Conservation (phyloP, 2,888 invertebrate genomes). For the Smittia aterrima region DNA sequence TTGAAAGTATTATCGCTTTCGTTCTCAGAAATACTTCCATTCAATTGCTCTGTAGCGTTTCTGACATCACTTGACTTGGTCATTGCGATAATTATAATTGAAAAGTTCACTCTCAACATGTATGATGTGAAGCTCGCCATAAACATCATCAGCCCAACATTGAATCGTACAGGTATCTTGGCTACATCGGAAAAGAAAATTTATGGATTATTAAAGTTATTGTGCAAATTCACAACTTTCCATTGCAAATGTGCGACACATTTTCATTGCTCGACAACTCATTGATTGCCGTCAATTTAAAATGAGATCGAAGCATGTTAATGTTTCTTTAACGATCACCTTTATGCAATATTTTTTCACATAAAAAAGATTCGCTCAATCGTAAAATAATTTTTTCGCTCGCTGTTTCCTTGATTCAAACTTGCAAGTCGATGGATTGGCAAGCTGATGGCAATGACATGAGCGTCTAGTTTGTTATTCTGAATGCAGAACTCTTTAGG, state of each 20-base stretch:
- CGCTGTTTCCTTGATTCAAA: too few species aligned
- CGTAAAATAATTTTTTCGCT: background rate
- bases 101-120: constrained; percentile 67
- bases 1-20: constrained; percentile 37
- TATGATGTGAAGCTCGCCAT: constrained; percentile 65
- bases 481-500: background rate
- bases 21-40: constrained; percentile 44
- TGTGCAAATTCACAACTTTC: constrained; percentile 6
- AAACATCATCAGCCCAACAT: constrained; percentile 62
- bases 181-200: background rate
- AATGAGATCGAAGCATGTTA: background rate
- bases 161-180: constrained; percentile 50
- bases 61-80: constrained; percentile 54
- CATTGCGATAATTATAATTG: constrained; percentile 65
- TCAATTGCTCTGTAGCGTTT: constrained; percentile 44
- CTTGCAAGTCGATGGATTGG: background rate
- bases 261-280: background rate
- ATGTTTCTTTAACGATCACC: background rate
- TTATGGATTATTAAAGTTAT: background rate
- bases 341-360: background rate
- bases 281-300: background rate
- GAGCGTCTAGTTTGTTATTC: background rate
- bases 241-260: background rate
- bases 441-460: background rate
- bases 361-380: background rate